A percentile compares a stretch with the other conserved stretches of the same genome.
Evolutionary conservation across 2,797 vertebrate species (phyloP).

Genomic region (Poecile montanus): DNA sequence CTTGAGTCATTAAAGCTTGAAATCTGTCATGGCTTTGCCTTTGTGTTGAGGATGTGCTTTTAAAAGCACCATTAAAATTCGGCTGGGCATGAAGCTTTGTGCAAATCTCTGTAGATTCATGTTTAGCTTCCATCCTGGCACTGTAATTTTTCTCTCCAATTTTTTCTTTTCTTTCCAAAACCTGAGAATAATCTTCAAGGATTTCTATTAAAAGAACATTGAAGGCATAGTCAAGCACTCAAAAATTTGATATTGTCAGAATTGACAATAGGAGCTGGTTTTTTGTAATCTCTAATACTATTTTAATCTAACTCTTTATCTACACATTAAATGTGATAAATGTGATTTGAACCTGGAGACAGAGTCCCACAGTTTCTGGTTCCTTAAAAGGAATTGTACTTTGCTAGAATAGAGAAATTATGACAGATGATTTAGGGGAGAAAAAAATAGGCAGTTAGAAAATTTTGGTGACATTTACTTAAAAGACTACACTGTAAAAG

Average conservation of each 20-base stretch:
- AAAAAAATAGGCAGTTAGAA: not conserved
- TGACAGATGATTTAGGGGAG: constrained; percentile 17
- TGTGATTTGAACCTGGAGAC: constrained; percentile 2
- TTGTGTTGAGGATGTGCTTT: constrained; percentile 33
- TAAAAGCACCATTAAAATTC: constrained; percentile 24
- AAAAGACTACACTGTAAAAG: not conserved
- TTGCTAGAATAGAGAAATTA: not conserved
- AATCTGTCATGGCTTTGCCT: constrained; percentile 15
- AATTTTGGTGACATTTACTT: not conserved
- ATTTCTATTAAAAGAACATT: constrained; percentile 50
- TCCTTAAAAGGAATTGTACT: constrained; percentile 38
- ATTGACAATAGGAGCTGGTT: constrained; percentile 13
- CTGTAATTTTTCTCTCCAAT: not conserved
- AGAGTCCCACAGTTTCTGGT: not conserved
- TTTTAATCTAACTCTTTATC: constrained; percentile 46
- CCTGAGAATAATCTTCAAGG: constrained; percentile 17
- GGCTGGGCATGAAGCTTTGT: not conserved
- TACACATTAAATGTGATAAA: not conserved
- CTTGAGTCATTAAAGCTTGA: not conserved
- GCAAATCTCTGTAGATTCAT: not conserved
- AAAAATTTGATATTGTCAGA: constrained; percentile 42
- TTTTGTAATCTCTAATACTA: constrained; percentile 26
- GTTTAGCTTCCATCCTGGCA: not conserved
- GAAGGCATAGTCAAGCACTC: constrained; percentile 29
- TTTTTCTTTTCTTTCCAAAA: not conserved